These are phyloP conservation scores for Ectobius pallidus DNA, from an alignment of 2,888 invertebrate species.

Conservation along the genomic window DNA sequence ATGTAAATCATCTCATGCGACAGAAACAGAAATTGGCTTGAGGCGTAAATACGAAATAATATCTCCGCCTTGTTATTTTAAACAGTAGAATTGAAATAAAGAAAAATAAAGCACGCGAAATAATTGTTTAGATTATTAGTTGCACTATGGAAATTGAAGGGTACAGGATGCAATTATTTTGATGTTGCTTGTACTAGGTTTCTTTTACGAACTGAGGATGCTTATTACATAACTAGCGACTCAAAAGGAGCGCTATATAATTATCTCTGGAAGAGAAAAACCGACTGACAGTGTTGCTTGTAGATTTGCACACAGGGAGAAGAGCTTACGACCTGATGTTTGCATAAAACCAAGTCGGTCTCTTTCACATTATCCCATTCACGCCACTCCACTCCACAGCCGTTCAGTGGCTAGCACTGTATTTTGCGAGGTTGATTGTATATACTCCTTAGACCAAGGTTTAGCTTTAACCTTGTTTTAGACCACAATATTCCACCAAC, in stretches of 20 bases:
- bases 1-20: background rate
- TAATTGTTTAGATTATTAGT: slow-evolving; percentile 6
- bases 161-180: background rate
- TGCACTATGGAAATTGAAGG: slow-evolving; percentile 14
- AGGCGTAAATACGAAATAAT: background rate
- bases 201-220: background rate
- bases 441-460: too few species aligned
- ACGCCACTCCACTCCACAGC: too few species aligned
- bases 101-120: slow-evolving; percentile 6
- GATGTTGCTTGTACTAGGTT: background rate
- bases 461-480: too few species aligned
- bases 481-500: too few species aligned
- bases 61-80: background rate
- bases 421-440: too few species aligned
- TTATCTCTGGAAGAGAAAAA: background rate
- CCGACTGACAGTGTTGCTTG: background rate
- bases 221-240: slow-evolving; percentile 5
- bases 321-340: background rate
- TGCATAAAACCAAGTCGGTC: background rate
- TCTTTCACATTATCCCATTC: too few species aligned
- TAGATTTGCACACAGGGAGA: slow-evolving; percentile 4
- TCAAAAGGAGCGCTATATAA: slow-evolving; percentile 15
- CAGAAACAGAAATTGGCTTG: background rate
- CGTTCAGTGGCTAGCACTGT: too few species aligned
- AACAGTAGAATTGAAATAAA: background rate